Conservation (phyloP, 2,888 invertebrate genomes). For the Pteria penguin region DNA sequence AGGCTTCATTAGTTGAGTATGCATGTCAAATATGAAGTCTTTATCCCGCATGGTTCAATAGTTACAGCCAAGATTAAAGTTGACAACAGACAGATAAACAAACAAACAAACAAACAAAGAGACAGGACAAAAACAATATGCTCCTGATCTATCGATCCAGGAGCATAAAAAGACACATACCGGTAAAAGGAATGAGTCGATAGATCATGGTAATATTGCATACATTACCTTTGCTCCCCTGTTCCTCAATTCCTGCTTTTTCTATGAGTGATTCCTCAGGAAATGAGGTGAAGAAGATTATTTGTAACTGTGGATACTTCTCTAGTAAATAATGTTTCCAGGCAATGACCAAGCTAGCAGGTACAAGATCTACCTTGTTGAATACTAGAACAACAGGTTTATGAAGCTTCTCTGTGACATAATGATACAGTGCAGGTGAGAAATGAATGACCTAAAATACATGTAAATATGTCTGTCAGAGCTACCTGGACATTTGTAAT, state of each 20-base stretch:
- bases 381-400: slow-evolving; percentile 93
- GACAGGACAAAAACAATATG: no score
- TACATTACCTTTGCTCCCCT: slow-evolving; percentile 15
- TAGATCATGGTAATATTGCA: background rate
- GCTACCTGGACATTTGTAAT: no score
- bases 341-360: slow-evolving; percentile 89
- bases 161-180: background rate
- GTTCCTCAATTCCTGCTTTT: slow-evolving; percentile 9
- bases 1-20: no score
- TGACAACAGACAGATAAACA: no score
- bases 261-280: slow-evolving; percentile 81
- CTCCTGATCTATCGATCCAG: no score
- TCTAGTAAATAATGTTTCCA: slow-evolving; percentile 91
- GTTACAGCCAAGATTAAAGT: no score
- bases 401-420: slow-evolving; percentile 87
- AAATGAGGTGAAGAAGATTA: slow-evolving; percentile 91
- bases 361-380: slow-evolving; percentile 95
- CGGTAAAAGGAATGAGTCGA: background rate
- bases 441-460: slow-evolving; percentile 84
- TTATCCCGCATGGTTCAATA: no score
- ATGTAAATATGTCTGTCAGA: background rate
- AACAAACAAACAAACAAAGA: no score
- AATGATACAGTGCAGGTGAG: slow-evolving; percentile 92
- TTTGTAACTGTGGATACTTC: slow-evolving; percentile 86
- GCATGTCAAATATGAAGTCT: no score